Percentiles rank a stretch among this genome's conserved stretches.
These are phyloP conservation scores for Caenorhabditis afra DNA, from an alignment of 2,888 invertebrate genomes.

Conservation along the genomic window DNA sequence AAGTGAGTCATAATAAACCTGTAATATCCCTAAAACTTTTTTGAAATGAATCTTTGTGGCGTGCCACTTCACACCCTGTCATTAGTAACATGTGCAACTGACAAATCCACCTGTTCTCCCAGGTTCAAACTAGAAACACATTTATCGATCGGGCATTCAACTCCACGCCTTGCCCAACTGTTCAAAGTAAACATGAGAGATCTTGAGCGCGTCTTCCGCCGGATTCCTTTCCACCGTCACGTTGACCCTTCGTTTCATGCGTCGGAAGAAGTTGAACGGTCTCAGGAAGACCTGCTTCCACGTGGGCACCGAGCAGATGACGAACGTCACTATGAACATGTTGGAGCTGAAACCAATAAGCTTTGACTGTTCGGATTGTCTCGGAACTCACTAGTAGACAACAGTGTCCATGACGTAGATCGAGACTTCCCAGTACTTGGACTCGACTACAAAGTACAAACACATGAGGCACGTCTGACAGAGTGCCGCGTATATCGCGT, in stretches of 20 bases:
- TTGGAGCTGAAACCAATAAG: constrained; percentile 28
- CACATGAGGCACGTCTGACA: constrained; percentile 26
- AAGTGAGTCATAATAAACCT: too few relatives aligned
- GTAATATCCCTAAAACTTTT: too few relatives aligned
- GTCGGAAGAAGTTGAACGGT: neutral
- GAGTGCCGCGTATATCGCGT: constrained; percentile 31
- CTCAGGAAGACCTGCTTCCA: constrained; percentile 23
- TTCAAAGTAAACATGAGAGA: constrained; percentile 22
- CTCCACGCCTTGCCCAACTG: constrained; percentile 31
- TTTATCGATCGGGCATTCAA: neutral
- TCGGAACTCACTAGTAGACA: constrained; percentile 40
- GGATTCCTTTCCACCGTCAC: constrained; percentile 2
- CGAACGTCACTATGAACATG: constrained; percentile 19
- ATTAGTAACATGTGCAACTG: too few relatives aligned
- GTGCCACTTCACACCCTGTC: too few relatives aligned
- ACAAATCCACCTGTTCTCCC: too few relatives aligned
- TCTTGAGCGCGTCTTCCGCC: constrained; percentile 6
- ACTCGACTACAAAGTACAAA: constrained; percentile 19
- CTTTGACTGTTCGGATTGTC: neutral
- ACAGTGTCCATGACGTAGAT: constrained; percentile 33
- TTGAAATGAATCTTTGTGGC: too few relatives aligned
- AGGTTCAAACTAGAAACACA: too few relatives aligned
- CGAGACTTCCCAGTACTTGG: constrained; percentile 31
- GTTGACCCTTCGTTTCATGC: constrained; percentile 7
- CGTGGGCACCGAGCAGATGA: constrained; percentile 19